Base-by-base conservation (phyloP, 2,797 vertebrate genomes). In the Pempheris klunzingeri region DNA sequence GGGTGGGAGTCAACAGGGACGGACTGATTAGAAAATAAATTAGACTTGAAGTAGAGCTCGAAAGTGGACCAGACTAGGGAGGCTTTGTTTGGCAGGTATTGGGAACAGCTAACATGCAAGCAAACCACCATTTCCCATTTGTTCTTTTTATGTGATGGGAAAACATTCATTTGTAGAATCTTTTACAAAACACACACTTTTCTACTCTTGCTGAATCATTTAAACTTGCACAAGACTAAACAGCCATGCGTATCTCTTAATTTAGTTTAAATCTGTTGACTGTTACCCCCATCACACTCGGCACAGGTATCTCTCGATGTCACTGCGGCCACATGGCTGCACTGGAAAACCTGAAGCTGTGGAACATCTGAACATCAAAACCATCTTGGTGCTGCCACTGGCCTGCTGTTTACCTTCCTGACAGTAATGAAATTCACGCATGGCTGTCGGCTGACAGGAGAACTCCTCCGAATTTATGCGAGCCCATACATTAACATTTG, bases 21-120 rank as follows among this genome's bases (percentile, higher is more conserved):
- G 94, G 94, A 95, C 95, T 97, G 96, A 97, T 97, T 96, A 96
- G 96, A 96, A 91, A 78, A 80, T 73, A 82, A 85, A 87, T 94
- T 92, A 94, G 95, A 96, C 93, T 95, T 96, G 94, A 97, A 95
- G 96, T 92, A 92, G 90, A 96, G 76, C 66, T 74, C 81, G 62
- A 96, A 92, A 81, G 73, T 67, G 70, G 68, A 84, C 55, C 32
- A 38, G 60, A 50, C 9, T 53, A 18, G 50, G 11, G 34, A 36
- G 52, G 73, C 20, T 49, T 61, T 77, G 73, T 82, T 74, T 59
- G 41, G 59, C 43, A 49, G 73, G 61, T 81, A 58, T 10, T 24
- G 52, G 34, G 15, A 9, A 30, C 24, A 63, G 50, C 73, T 47
- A 55, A 43, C 49, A 68, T 18, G 15, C 17, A 24, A 64, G 11